These are phyloP conservation scores for Zelostemma sp. DNA, from an alignment of 1,140 invertebrate genomes.

Conservation along the genomic window DNA sequence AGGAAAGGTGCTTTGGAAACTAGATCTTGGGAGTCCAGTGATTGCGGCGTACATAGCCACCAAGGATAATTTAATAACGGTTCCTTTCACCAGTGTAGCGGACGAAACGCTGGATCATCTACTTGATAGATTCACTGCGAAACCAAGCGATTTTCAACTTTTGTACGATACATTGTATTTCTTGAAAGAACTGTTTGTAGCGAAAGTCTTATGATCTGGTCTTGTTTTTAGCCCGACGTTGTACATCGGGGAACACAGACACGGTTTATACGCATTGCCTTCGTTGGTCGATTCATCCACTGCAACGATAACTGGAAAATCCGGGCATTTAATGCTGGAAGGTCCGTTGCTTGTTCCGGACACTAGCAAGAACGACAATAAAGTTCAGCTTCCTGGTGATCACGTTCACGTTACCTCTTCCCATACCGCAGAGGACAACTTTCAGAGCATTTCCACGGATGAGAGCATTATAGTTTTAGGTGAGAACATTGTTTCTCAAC, in stretches of 20 bases:
- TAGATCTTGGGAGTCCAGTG: slow-evolving; percentile 89
- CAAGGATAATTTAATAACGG: slow-evolving; percentile 82
- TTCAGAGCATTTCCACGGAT: slow-evolving; percentile 43
- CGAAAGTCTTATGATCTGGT: too few species aligned
- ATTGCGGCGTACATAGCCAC: slow-evolving; percentile 90
- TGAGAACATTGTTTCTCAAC: slow-evolving; percentile 43
- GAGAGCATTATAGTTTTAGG: slow-evolving; percentile 59
- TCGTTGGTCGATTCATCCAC: slow-evolving; percentile 90
- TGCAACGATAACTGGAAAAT: slow-evolving; percentile 77
- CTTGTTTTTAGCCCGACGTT: slow-evolving; percentile 84
- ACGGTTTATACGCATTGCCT: slow-evolving; percentile 91
- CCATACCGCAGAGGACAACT: slow-evolving; percentile 46
- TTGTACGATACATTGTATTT: slow-evolving; percentile 75
- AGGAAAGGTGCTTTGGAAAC: slow-evolving; percentile 87
- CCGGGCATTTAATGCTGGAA: slow-evolving; percentile 77
- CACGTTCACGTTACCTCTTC: slow-evolving; percentile 43
- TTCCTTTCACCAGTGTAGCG: slow-evolving; percentile 92
- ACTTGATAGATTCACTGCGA: slow-evolving; percentile 74
- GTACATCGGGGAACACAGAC: slow-evolving; percentile 91
- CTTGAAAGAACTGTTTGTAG: too few species aligned
- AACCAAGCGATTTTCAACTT: slow-evolving; percentile 79
- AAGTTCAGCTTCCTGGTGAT: slow-evolving; percentile 43
- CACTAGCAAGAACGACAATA: slow-evolving; percentile 52
- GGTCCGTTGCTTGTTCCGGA: slow-evolving; percentile 72
- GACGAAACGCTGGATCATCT: slow-evolving; percentile 86